Percentiles rank a stretch among this genome's conserved stretches.
phyloP scores from a whole-genome alignment of 2,113 vertebrate species.

The Nibea coibor region DNA sequence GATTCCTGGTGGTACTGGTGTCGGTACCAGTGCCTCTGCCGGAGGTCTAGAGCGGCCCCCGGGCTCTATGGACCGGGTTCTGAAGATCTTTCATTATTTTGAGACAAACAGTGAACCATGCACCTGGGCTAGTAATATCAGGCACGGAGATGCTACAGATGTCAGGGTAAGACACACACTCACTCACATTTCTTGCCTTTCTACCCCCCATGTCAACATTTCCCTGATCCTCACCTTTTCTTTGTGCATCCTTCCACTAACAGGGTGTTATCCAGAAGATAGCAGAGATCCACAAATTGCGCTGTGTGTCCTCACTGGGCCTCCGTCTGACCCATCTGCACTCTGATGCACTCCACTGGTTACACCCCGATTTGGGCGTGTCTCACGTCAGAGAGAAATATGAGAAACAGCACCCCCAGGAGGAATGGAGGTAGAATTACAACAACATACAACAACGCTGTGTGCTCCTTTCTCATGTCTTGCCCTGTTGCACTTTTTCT shows the following conservation, averaged over 20 bases:
- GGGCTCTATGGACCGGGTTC: constrained; percentile 91
- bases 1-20: constrained; percentile 72
- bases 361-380: constrained; percentile 96
- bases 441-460: not conserved
- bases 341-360: constrained; percentile 95
- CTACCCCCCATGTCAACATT: fast-evolving
- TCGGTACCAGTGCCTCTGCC: constrained; percentile 85
- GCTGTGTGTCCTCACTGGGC: constrained; percentile 94
- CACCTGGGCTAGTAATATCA: constrained; percentile 95
- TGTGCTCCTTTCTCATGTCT: not conserved
- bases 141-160: constrained; percentile 97
- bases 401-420: constrained; percentile 93
- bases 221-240: not conserved
- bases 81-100: constrained; percentile 98
- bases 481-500: not conserved
- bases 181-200: too few relatives aligned
- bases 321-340: constrained; percentile 95
- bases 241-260: constrained; percentile 21
- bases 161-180: constrained; percentile 87
- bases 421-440: constrained; percentile 95
- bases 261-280: constrained; percentile 99
- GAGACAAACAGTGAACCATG: constrained; percentile 93
- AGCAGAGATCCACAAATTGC: constrained; percentile 95
- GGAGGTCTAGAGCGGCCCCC: constrained; percentile 91
- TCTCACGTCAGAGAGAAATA: constrained; percentile 95